phyloP scores from a whole-genome alignment of 2,888 invertebrate genomes.

The Cephus rjabovi region DNA sequence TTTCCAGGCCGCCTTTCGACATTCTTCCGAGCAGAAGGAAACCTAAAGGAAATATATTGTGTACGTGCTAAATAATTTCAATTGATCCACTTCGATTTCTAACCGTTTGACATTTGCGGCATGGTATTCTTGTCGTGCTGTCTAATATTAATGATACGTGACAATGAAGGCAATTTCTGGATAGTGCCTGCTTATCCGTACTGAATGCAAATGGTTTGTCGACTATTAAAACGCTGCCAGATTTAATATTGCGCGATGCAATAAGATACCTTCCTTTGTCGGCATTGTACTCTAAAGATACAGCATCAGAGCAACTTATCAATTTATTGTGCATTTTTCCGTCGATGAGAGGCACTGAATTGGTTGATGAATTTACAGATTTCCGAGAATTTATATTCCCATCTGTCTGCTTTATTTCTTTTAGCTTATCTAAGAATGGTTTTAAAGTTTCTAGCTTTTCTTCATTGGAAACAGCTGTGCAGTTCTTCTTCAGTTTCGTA shows the following conservation, averaged over 20 bases:
- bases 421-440: constrained; percentile 20
- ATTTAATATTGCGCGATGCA: constrained; percentile 61
- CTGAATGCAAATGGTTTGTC: constrained; percentile 56
- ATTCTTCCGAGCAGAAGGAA: constrained; percentile 61
- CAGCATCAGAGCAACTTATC: constrained; percentile 51
- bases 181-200: constrained; percentile 48
- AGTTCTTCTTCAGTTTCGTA: constrained; percentile 25
- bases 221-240: constrained; percentile 59
- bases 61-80: background rate
- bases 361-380: background rate
- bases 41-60: constrained; percentile 47
- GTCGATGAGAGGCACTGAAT: constrained; percentile 31
- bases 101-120: constrained; percentile 55
- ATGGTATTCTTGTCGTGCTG: constrained; percentile 48
- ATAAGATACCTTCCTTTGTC: constrained; percentile 64
- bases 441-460: constrained; percentile 30
- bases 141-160: constrained; percentile 45
- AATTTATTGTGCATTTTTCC: constrained; percentile 46
- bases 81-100: constrained; percentile 17
- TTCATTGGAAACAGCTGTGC: constrained; percentile 16
- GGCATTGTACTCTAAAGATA: constrained; percentile 40
- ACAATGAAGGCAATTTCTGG: constrained; percentile 58
- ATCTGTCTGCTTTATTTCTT: constrained; percentile 4
- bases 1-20: constrained; percentile 55
- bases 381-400: background rate